Evolutionary conservation across 23 tunicate species (phyloP), one percentile per base, ranked within the genome.

Genomic region (Trididemnum clinides): DNA sequence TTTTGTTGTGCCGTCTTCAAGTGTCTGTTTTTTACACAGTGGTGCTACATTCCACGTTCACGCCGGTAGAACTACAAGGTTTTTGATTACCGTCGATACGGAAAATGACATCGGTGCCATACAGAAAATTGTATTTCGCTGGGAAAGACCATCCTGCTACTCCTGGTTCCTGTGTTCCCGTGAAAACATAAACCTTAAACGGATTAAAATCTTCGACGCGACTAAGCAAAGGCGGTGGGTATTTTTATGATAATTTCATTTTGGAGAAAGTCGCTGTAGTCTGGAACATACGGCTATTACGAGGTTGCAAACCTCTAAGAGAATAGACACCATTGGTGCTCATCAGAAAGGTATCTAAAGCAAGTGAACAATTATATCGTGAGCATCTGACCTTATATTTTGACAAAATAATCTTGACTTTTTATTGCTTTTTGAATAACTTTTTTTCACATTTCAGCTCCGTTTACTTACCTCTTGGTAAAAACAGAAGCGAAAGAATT

Each of bases 171-270:
- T 87, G 22, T 87, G 91, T 39, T 64, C 88, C 39, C 64, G 39
- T 1, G 91, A 92, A 33, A 83, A 87, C 39, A 80, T 92, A 0
- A 63, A 51, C 1, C 62, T 92, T 31, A 92, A 87, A 59, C 59
- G 97, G 27, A 87, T 92, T 34, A 92, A 87, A 57, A 82, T 92
- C 30, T 88, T 92, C 63, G 91, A 87, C 64, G 91, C 97, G 0
- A 5, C 80, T 21, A 77, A 37, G 58, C 97, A 92, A 50, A 66
- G 50, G 51, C 65, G 91, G 97, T 92, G 30, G 70, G 88, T 29
- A 7, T 44, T 44, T 44, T 44, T 7, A 44, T 44, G 15, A 7
- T 44, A 44, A 44, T 44, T 44, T 44, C n/a, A n/a, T n/a, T n/a
- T n/a, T n/a, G n/a, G n/a, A n/a, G n/a, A n/a, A n/a, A n/a, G n/a